A percentile compares a stretch with the other conserved stretches of the same genome.
phyloP scores from a whole-genome alignment of 2,888 invertebrate species.

The Eledone cirrhosa region DNA sequence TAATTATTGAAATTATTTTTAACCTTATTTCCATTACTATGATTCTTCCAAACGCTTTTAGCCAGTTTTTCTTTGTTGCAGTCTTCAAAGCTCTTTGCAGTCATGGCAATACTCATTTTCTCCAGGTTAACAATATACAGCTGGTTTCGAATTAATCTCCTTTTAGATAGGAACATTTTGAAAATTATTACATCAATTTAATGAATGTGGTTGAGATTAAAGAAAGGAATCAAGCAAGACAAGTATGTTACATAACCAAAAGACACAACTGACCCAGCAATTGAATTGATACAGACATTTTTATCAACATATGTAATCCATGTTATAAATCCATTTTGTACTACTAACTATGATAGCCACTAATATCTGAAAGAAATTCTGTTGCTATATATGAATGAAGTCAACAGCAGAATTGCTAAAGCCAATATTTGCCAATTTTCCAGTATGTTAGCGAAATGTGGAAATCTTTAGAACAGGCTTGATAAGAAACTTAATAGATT shows the following conservation, averaged over 20 bases:
- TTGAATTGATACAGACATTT: too few species aligned
- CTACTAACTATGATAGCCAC: too few species aligned
- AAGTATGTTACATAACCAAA: background rate
- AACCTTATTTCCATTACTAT: conserved; percentile 56
- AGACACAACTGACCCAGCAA: too few species aligned
- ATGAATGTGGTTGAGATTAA: background rate
- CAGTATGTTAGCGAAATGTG: too few species aligned
- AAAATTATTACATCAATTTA: background rate
- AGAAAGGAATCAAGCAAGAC: background rate
- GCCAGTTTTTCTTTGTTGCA: conserved; percentile 58
- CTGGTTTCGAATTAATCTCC: conserved; percentile 45
- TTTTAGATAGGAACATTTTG: conserved; percentile 31
- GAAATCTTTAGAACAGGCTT: too few species aligned
- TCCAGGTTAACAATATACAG: conserved; percentile 57
- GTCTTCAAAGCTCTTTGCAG: conserved; percentile 47
- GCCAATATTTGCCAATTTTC: too few species aligned
- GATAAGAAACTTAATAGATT: too few species aligned
- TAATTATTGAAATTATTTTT: conserved; percentile 26
- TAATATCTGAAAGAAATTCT: too few species aligned
- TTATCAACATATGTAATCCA: too few species aligned
- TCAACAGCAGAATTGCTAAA: too few species aligned
- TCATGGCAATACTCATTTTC: conserved; percentile 54
- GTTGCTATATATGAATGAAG: too few species aligned
- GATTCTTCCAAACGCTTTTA: conserved; percentile 58
- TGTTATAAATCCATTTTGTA: too few species aligned